A percentile compares a stretch with the other conserved stretches of the same genome.
Conservation (phyloP, 2,888 invertebrate genomes). For the Rhagonycha fulva region DNA sequence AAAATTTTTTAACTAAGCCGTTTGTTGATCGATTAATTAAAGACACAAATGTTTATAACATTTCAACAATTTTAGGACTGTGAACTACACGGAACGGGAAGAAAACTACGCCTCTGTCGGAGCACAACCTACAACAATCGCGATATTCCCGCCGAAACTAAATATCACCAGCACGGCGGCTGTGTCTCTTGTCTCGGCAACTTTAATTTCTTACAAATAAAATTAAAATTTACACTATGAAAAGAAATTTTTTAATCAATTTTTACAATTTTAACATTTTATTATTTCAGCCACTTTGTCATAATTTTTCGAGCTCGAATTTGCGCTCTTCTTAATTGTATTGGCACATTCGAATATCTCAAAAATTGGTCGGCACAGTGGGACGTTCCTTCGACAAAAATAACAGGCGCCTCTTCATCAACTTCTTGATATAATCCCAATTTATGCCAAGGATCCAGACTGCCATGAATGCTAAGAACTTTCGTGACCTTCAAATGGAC, state of each 20-base stretch:
- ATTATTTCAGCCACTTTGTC: constrained; percentile 34
- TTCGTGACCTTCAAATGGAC: constrained; percentile 57
- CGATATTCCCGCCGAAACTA: not conserved
- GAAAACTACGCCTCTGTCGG: not conserved
- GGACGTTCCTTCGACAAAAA: constrained; percentile 38
- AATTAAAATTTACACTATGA: not conserved
- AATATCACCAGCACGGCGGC: not conserved
- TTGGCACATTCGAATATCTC: constrained; percentile 22
- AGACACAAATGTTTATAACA: not conserved
- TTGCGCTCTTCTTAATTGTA: constrained; percentile 35
- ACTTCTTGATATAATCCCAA: constrained; percentile 58
- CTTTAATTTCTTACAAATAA: not conserved
- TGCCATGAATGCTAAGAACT: constrained; percentile 64
- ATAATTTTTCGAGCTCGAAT: constrained; percentile 30
- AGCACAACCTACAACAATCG: not conserved
- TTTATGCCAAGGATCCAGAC: constrained; percentile 63
- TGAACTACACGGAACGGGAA: not conserved
- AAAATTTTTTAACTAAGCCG: not conserved
- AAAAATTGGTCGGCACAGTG: constrained; percentile 40
- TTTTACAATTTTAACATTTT: not conserved
- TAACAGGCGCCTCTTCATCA: constrained; percentile 34
- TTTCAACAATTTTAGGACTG: not conserved
- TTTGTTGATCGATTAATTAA: not conserved
- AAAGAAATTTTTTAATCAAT: not conserved
- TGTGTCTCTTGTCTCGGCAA: not conserved